phyloP scores from a whole-genome alignment of 1,140 invertebrate species.

The Cydia splendana region DNA sequence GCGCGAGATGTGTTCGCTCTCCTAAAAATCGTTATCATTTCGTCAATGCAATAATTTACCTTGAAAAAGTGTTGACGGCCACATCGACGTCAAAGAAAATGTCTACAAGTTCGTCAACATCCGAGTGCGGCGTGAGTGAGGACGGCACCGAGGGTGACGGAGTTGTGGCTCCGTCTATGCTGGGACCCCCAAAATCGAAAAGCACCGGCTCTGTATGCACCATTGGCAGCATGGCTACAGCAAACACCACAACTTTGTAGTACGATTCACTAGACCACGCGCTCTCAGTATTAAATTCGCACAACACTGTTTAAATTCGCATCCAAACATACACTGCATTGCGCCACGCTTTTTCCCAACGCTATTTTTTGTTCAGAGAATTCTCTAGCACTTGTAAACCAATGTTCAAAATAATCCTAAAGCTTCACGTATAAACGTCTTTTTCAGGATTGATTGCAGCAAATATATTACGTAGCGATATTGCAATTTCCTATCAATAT shows the following conservation, averaged over 20 bases:
- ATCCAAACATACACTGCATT: slow-evolving; percentile 77
- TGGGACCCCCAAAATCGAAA: slow-evolving; percentile 64
- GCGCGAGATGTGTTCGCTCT: background rate
- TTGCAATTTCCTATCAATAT: slow-evolving; percentile 73
- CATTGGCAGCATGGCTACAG: slow-evolving; percentile 73
- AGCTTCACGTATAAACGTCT: slow-evolving; percentile 34
- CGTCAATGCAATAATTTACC: slow-evolving; percentile 49
- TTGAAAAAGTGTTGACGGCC: slow-evolving; percentile 64
- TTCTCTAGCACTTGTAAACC: slow-evolving; percentile 9
- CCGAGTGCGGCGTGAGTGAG: slow-evolving; percentile 67
- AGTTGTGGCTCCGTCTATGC: slow-evolving; percentile 57
- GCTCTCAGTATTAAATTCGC: slow-evolving; percentile 56
- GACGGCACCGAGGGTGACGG: slow-evolving; percentile 64
- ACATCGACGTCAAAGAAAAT: slow-evolving; percentile 76
- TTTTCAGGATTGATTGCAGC: slow-evolving; percentile 52
- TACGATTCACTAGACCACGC: slow-evolving; percentile 55
- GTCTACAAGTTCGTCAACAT: slow-evolving; percentile 70
- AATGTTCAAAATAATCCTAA: slow-evolving; percentile 22
- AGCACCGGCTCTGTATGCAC: slow-evolving; percentile 70
- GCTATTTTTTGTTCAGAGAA: slow-evolving; percentile 32
- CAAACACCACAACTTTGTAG: slow-evolving; percentile 55
- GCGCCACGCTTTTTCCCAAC: slow-evolving; percentile 60
- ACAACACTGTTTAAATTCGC: slow-evolving; percentile 66
- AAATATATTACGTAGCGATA: slow-evolving; percentile 75
- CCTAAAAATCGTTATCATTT: slow-evolving; percentile 2